These are phyloP conservation scores for Strongylocentrotus purpuratus DNA, from an alignment of 35 echinoderm and acorn worm genomes.

Conservation along the genomic window DNA sequence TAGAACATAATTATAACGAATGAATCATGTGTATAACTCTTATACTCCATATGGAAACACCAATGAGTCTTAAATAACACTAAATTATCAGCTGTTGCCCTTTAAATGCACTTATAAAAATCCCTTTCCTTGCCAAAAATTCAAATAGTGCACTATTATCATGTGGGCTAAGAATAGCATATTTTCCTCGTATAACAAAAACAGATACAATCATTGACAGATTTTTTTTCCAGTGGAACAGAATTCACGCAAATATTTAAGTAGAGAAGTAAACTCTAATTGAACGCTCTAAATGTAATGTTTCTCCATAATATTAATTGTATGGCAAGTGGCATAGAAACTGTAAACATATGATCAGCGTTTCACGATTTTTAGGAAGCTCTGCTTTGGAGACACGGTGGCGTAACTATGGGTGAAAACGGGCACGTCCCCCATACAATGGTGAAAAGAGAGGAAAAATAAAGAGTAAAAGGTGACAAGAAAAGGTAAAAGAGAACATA, in stretches of 20 bases:
- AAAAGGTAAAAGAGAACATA: too few relatives aligned
- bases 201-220: neutral
- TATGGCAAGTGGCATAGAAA: too few relatives aligned
- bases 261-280: neutral
- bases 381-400: too few relatives aligned
- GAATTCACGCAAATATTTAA: neutral
- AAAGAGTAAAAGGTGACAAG: too few relatives aligned
- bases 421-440: too few relatives aligned
- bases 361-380: too few relatives aligned
- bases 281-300: neutral
- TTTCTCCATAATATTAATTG: neutral
- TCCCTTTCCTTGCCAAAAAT: neutral
- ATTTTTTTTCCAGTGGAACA: neutral
- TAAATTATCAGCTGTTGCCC: neutral
- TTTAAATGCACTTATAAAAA: neutral
- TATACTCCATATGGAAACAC: neutral
- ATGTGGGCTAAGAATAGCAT: neutral
- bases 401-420: too few relatives aligned
- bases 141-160: neutral
- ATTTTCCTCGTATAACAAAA: neutral
- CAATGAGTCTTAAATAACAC: neutral
- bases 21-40: neutral
- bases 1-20: neutral
- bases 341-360: too few relatives aligned
- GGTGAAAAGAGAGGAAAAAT: too few relatives aligned